A percentile compares a stretch with the other conserved stretches of the same genome.
Conservation (phyloP, 2,888 invertebrate species). For the Timema podura region DNA sequence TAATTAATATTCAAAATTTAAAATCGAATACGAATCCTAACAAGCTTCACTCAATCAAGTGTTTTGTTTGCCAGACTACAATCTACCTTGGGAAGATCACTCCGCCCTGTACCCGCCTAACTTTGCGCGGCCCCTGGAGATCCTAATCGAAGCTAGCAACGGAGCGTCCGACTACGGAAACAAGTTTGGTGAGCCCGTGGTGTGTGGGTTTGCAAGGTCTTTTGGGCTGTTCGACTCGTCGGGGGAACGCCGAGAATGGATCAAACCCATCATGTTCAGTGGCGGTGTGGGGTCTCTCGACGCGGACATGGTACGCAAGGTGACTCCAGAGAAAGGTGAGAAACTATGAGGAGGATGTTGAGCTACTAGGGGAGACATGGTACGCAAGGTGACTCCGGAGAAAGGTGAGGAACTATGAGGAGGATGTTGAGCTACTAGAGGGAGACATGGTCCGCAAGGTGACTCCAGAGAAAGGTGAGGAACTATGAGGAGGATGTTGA, state of each 20-base stretch:
- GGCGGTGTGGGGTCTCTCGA: slow-evolving; percentile 93
- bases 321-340: slow-evolving; percentile 65
- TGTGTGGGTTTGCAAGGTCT: slow-evolving; percentile 86
- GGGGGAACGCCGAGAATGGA: slow-evolving; percentile 79
- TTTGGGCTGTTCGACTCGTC: slow-evolving; percentile 69
- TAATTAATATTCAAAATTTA: too few relatives aligned
- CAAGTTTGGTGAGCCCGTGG: slow-evolving; percentile 96
- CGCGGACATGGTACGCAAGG: slow-evolving; percentile 72
- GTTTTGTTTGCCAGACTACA: slow-evolving; percentile 60
- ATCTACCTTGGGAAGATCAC: slow-evolving; percentile 80
- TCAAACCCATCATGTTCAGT: slow-evolving; percentile 99
- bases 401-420: too few relatives aligned
- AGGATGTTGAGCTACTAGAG: slow-evolving; percentile 55
- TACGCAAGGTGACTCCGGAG: too few relatives aligned
- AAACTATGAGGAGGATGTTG: too few relatives aligned
- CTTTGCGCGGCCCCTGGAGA: slow-evolving; percentile 84
- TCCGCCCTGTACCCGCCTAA: slow-evolving; percentile 75
- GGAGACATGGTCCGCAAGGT: slow-evolving; percentile 74
- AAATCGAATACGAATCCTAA: background rate
- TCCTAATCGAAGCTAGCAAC: slow-evolving; percentile 93
- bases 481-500: too few relatives aligned
- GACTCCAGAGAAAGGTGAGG: slow-evolving; percentile 63
- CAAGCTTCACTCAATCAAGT: background rate
- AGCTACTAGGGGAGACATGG: too few relatives aligned
- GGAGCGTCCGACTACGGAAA: slow-evolving; percentile 99